Base-by-base conservation (phyloP, 2,113 vertebrate genomes). In the Crotalus horridus region DNA sequence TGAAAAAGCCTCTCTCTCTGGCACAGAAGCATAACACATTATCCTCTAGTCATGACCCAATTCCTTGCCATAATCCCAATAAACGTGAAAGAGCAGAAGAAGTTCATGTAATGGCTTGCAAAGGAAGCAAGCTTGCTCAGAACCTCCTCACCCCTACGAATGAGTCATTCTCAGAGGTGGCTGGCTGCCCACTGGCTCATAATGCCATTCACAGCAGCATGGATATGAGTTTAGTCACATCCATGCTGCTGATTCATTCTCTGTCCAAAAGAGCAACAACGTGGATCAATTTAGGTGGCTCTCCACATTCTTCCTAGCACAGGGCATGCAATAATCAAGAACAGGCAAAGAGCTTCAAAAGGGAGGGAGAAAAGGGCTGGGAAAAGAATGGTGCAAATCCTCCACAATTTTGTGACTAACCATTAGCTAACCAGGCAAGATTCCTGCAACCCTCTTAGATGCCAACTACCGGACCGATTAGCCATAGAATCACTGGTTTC, bases 101-200 rank as follows among this genome's bases (percentile, higher is more conserved):
- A 26, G 95, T 59, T 92, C 96, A 0, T 94, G 95, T 87, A 87
- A 46, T 0, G 0, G 94, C 96, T 93, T 93, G 94, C 64, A 59
- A 88, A 53, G 0, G 0, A 95, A 94, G 93, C 94, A 53, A 43
- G 85, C 56, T 94, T 91, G 55, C 90, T 93, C 90, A 93, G 59
- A 94, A 17, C 33, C 6, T 3, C n/a, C 69, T 54, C 48, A 23
- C 29, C n/a, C 92, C 95, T 48, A 9, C 64, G 87, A 95, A 93
- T 95, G 95, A 96, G 95, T 97, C 96, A 96, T 93, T 6, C 33
- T 46, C 93, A 95, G 94, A 95, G 92, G 93, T 89, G 29, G 92
- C 2, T 0, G 5, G 69, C 93, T 0, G 4, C 93, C 74, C 91
- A 92, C 53, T 91, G 91, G 46, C 81, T 74, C 1, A 86, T 90